A percentile compares a stretch with the other conserved stretches of the same genome.
Evolutionary conservation across 2,113 vertebrate species (phyloP).

Genomic region (Myotis brandtii): DNA sequence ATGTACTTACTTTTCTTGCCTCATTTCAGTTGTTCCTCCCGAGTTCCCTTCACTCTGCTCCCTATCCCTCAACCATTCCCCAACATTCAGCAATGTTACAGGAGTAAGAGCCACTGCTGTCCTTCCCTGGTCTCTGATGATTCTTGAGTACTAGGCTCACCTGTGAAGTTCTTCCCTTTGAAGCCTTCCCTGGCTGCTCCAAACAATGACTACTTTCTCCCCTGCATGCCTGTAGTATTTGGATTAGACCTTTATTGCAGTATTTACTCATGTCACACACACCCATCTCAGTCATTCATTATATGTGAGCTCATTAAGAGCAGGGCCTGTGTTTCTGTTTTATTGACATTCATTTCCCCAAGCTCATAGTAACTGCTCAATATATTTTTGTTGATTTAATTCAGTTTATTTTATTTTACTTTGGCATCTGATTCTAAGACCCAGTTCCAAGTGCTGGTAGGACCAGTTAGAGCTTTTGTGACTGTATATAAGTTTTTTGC

Average conservation of each 20-base stretch:
- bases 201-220: neutral
- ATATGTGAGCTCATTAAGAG: neutral
- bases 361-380: neutral
- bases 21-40: neutral
- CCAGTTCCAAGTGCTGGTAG: neutral
- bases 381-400: neutral
- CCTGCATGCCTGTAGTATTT: neutral
- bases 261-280: neutral
- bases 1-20: neutral
- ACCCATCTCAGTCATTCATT: neutral
- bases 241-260: neutral
- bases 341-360: neutral
- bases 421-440: neutral
- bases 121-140: neutral
- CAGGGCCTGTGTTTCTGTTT: neutral
- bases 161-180: neutral
- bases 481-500: neutral
- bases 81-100: neutral
- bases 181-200: neutral
- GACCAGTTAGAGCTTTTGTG: neutral
- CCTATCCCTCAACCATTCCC: neutral
- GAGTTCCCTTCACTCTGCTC: neutral
- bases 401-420: constrained; percentile 6
- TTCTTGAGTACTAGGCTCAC: neutral
- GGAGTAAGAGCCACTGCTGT: neutral